Conservation (phyloP, 2,888 invertebrate genomes). For the Epirrhoe alternata region DNA sequence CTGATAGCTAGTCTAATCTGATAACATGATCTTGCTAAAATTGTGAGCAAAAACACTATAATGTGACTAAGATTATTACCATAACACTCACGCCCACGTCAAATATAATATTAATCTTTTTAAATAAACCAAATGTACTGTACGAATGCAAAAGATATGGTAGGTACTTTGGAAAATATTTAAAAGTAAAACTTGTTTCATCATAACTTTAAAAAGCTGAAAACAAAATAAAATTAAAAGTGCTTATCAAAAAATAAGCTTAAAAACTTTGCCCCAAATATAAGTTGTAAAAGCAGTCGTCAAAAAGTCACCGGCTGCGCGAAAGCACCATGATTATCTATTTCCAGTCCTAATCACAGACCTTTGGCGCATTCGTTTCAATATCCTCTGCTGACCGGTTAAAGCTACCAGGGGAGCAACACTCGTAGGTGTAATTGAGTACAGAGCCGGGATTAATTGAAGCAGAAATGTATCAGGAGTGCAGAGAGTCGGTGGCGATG, state of each 20-base stretch:
- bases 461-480: slow-evolving; percentile 81
- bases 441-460: slow-evolving; percentile 80
- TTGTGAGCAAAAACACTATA: not conserved
- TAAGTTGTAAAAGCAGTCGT: slow-evolving; percentile 1
- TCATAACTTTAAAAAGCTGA: not conserved
- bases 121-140: not conserved
- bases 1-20: slow-evolving; percentile 14
- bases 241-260: not conserved
- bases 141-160: not conserved
- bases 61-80: no score
- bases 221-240: not conserved
- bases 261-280: not conserved
- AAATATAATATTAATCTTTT: not conserved
- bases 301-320: slow-evolving; percentile 6
- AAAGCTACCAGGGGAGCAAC: slow-evolving; percentile 52
- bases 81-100: not conserved
- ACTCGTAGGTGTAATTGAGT: slow-evolving; percentile 76
- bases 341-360: slow-evolving; percentile 23
- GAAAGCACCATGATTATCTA: slow-evolving; percentile 13
- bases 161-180: not conserved
- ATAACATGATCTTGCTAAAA: slow-evolving; percentile 1
- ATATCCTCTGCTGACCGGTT: slow-evolving; percentile 49
- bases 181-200: not conserved
- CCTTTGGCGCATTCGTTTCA: slow-evolving; percentile 44
- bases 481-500: slow-evolving; percentile 61